Evolutionary conservation across 1,140 invertebrate species (phyloP).

Genomic region (Asbolus verrucosus): DNA sequence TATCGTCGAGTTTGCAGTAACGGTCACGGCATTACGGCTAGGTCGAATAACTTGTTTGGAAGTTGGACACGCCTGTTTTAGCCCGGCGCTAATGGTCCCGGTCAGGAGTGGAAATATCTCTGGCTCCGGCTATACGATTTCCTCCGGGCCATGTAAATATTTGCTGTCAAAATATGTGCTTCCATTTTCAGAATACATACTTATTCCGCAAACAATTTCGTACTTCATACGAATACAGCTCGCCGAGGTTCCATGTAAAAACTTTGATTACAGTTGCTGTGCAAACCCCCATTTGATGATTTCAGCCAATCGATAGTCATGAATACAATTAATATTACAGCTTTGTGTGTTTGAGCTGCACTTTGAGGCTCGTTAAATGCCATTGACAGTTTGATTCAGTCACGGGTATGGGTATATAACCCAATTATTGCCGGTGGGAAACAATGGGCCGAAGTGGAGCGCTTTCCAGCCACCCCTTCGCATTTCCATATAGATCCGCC

Average conservation of each 20-base stretch:
- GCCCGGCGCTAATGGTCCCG: too few relatives aligned
- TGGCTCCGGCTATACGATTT: not conserved
- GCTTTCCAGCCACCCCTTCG: conserved; percentile 5
- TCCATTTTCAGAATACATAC: not conserved
- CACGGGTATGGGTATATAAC: conserved; percentile 18
- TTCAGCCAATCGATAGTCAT: not conserved
- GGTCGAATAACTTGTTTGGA: too few relatives aligned
- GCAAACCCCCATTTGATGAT: not conserved
- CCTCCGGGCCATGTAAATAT: conserved; percentile 6
- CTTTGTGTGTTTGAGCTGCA: not conserved
- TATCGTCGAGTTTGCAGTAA: too few relatives aligned
- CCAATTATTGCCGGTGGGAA: conserved; percentile 6
- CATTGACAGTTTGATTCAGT: conserved; percentile 31
- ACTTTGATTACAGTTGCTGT: too few relatives aligned
- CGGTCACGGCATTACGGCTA: too few relatives aligned
- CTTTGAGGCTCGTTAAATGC: conserved; percentile 23
- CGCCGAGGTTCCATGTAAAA: too few relatives aligned
- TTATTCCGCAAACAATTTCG: not conserved
- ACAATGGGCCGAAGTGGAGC: too few relatives aligned
- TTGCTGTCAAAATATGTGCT: conserved; percentile 28
- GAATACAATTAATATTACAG: conserved; percentile 29
- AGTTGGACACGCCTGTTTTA: too few relatives aligned
- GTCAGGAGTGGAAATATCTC: not conserved
- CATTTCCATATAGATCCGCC: conserved; percentile 1
- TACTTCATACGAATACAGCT: conserved; percentile 4